phyloP scores from a whole-genome alignment of 1,140 invertebrate species.

The Eueides isabella region DNA sequence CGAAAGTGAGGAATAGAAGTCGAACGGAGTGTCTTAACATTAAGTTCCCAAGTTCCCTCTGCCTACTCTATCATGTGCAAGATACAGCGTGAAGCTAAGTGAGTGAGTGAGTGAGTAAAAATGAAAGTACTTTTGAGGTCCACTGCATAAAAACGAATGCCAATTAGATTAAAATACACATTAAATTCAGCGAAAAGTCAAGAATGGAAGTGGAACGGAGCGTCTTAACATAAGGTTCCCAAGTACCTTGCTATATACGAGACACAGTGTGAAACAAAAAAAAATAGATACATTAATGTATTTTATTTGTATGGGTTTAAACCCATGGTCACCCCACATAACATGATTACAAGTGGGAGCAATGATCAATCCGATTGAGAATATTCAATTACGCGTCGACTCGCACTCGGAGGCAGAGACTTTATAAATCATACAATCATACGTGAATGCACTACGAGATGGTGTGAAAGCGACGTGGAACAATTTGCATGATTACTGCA shows the following conservation, averaged over 20 bases:
- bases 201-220: no score
- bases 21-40: no score
- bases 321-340: slow-evolving; percentile 5
- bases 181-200: neutral
- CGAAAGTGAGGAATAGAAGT: no score
- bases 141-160: no score
- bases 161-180: no score
- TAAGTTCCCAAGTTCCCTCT: no score
- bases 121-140: no score
- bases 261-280: neutral
- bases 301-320: no score
- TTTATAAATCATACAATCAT: slow-evolving; percentile 19
- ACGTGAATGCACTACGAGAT: neutral
- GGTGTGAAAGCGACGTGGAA: slow-evolving; percentile 13
- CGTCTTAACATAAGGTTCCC: neutral
- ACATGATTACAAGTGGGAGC: slow-evolving; percentile 18
- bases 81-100: no score
- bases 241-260: neutral
- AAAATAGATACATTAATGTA: neutral
- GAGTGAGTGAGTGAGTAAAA: no score
- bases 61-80: no score
- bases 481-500: neutral
- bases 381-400: slow-evolving; percentile 15
- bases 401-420: slow-evolving; percentile 16
- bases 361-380: slow-evolving; percentile 23